Base-by-base conservation (phyloP, 1,140 invertebrate species). In the Subanguina moxae region DNA sequence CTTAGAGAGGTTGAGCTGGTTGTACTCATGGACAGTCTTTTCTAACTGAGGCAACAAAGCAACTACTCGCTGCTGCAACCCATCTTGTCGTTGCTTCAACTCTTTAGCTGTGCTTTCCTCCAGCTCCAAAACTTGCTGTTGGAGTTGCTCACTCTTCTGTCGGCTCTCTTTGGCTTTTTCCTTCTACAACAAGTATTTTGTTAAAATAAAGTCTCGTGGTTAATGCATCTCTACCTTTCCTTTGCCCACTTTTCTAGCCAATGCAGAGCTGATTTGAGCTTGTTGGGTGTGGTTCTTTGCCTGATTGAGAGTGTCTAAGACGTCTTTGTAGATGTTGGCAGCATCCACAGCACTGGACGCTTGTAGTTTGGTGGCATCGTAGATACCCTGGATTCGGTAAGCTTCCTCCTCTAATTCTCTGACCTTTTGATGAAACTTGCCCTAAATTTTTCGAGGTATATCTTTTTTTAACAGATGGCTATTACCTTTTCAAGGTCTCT, bases 331-430 rank as follows among this genome's bases (percentile, higher is more conserved):
- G 27, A 74, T 67, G 32, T 58, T 71, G 13, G 73, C 62, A 15
- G 73, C 73, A 52, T 70, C 63, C 38, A 74, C 65, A 27, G 65
- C 58, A 13, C 52, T 73, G 1, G 56, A 38, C n/a, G 72, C 38
- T 70, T 75, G 59, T 28, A 75, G 52, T 21, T 62, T 19, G 3
- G 72, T 59, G 30, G 72, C 71, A 61, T 71, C 73, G 57, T 74
- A 74, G 28, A 74, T 74, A 27, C 68, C 71, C 25, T 19, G 25
- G 23, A 70, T 21, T 32, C 65, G 65, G 11, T 28, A 27, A 13
- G 68, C 68, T 19, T 70, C 42, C 1, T 23, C n/a, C 43, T 75
- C 72, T 21, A 76, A 15, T 32, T 74, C 52, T 27, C 21, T 32
- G 27, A 74, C 72, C 30, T 75, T 57, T 23, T 32, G 27, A 19